Conservation (phyloP, 1,140 invertebrate genomes). For the Drosophila miranda region DNA sequence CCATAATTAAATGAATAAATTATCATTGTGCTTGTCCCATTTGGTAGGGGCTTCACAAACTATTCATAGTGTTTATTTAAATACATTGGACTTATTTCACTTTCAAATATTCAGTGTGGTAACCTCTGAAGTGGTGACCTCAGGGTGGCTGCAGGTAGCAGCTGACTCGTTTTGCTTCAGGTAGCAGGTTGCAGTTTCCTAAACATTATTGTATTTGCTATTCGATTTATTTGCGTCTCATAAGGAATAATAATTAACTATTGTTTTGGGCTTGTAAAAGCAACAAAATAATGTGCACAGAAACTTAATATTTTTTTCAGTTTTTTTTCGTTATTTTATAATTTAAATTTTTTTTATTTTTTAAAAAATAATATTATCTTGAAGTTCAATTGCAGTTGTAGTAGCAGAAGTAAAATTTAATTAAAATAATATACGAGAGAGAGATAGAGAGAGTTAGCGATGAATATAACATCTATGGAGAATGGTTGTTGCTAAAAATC, state of each 20-base stretch:
- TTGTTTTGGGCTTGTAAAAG: slow-evolving; percentile 29
- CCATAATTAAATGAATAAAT: no score
- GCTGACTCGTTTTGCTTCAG: neutral
- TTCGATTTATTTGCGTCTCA: slow-evolving; percentile 64
- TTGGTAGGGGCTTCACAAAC: slow-evolving; percentile 14
- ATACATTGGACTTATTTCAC: slow-evolving; percentile 46
- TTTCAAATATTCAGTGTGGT: slow-evolving; percentile 25
- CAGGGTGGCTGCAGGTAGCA: neutral
- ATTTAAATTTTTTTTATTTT: slow-evolving; percentile 81
- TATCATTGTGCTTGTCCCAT: slow-evolving; percentile 21
- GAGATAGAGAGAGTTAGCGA: slow-evolving; percentile 81
- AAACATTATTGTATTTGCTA: slow-evolving; percentile 58
- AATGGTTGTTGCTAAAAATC: slow-evolving; percentile 82
- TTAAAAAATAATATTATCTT: slow-evolving; percentile 82
- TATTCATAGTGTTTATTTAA: slow-evolving; percentile 47
- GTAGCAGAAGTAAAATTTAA: slow-evolving; percentile 81
- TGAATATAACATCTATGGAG: slow-evolving; percentile 82
- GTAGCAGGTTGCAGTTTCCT: slow-evolving; percentile 24
- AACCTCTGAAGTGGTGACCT: slow-evolving; percentile 1
- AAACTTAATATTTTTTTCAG: slow-evolving; percentile 59
- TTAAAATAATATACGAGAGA: slow-evolving; percentile 82
- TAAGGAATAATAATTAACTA: slow-evolving; percentile 42
- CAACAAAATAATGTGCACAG: slow-evolving; percentile 62
- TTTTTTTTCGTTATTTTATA: slow-evolving; percentile 77
- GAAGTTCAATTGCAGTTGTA: slow-evolving; percentile 81